Evolutionary conservation across 1,140 invertebrate genomes (phyloP), one percentile per base, ranked within the genome.

Genomic region (Camponotus floridanus): DNA sequence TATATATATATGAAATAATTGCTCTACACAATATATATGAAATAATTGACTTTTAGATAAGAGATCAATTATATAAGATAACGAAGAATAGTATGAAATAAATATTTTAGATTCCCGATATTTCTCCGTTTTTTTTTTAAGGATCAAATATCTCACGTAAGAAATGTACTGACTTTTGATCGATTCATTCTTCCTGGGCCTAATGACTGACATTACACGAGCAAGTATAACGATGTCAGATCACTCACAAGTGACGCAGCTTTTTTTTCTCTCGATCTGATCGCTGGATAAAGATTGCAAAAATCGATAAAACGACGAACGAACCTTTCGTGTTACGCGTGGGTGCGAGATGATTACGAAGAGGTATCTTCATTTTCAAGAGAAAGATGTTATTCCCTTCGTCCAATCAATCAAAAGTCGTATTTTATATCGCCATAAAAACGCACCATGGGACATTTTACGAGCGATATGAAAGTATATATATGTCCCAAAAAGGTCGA

Each of bases 131-230:
- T 26, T 59, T 42, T 55, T 2, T n/a, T 36, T 59, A 59, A 42
- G 31, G 13, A 79, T 81, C 26, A 26, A 4, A 18, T 73, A 45
- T 61, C 21, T 57, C 79, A 11, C 26, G 48, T 51, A 18, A n/a
- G 67, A 71, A 59, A 81, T 36, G 21, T 45, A 15, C 45, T 62
- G 79, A 59, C 26, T 48, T 13, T 81, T 67, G 11, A 59, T 13
- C 5, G 55, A 83, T 83, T 73, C 73, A 74, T 57, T 55, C 15
- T 57, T 73, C 51, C 55, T 2, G 13, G 36, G 13, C 7, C 18
- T 73, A 81, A 81, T 61, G n/a, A 73, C 79, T 61, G 42, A 83
- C 39, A 61, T 83, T 74, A 81, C 48, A 51, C 48, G 21, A n/a
- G 67, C 18, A 26, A 51, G 15, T 33, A 26, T 7, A 36, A 13